phyloP scores from a whole-genome alignment of 1,140 invertebrate genomes.

The Drosophila neocordata region DNA sequence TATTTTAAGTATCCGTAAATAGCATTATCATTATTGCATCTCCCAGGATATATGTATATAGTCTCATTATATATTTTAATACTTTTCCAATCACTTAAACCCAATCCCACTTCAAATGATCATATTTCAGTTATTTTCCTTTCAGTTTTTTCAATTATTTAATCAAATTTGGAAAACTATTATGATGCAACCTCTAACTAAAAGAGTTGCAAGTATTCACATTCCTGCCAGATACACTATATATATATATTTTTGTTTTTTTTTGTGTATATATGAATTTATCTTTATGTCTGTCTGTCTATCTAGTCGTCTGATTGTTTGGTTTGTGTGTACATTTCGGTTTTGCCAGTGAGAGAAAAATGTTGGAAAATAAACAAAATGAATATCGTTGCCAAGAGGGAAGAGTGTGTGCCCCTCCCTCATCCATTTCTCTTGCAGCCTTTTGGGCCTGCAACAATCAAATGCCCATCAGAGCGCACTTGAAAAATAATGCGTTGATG shows the following conservation, averaged over 20 bases:
- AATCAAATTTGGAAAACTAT: background rate
- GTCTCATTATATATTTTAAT: no score
- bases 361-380: conserved; percentile 76
- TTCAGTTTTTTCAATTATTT: background rate
- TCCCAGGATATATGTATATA: no score
- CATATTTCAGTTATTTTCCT: no score
- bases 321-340: conserved; percentile 76
- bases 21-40: no score
- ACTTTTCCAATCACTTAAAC: no score
- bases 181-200: background rate
- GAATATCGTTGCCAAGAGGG: conserved; percentile 24
- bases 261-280: background rate
- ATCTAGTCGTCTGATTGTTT: conserved; percentile 35
- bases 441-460: conserved; percentile 68
- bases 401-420: conserved; percentile 26
- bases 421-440: background rate
- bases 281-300: conserved; percentile 34
- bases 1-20: no score
- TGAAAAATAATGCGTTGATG: conserved; percentile 74
- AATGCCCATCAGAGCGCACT: conserved; percentile 78
- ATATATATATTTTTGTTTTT: background rate
- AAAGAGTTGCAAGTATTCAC: background rate
- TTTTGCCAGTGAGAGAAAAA: conserved; percentile 76
- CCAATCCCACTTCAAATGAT: no score
- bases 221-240: background rate